Percentiles rank a stretch among this genome's conserved stretches.
Conservation (phyloP, 2,888 invertebrate genomes). For the Acanthacorydalis orientalis region DNA sequence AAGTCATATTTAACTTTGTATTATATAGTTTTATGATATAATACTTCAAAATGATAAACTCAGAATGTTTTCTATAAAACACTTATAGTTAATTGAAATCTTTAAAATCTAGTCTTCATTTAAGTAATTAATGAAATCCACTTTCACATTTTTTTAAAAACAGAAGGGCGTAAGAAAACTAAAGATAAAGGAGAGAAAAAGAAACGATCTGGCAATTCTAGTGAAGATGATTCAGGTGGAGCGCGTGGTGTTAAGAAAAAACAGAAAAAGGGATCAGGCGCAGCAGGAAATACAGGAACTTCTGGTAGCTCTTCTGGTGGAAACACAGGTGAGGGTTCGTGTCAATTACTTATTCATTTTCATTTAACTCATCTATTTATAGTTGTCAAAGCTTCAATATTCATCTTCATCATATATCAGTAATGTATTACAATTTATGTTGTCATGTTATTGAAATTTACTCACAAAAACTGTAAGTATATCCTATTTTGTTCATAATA, state of each 20-base stretch:
- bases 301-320: slow-evolving; percentile 14
- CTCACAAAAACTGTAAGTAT: too few relatives aligned
- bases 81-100: too few relatives aligned
- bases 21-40: not conserved
- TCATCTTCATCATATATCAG: not conserved
- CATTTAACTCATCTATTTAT: slow-evolving; percentile 1
- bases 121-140: not conserved
- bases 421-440: too few relatives aligned
- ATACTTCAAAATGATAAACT: too few relatives aligned
- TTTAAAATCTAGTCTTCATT: slow-evolving; percentile 1
- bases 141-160: not conserved
- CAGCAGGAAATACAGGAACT: slow-evolving; percentile 13
- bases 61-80: too few relatives aligned
- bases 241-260: slow-evolving; percentile 32
- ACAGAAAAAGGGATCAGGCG: slow-evolving; percentile 34
- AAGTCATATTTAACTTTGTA: not conserved
- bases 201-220: slow-evolving; percentile 31
- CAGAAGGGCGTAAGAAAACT: slow-evolving; percentile 52
- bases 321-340: slow-evolving; percentile 26
- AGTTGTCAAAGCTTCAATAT: not conserved
- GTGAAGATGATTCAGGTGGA: slow-evolving; percentile 30
- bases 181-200: slow-evolving; percentile 49
- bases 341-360: slow-evolving; percentile 14
- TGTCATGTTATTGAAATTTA: too few relatives aligned
- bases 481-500: too few relatives aligned